Evolutionary conservation across 2,113 vertebrate genomes (phyloP).

Genomic region (Formicarius rufipectus): DNA sequence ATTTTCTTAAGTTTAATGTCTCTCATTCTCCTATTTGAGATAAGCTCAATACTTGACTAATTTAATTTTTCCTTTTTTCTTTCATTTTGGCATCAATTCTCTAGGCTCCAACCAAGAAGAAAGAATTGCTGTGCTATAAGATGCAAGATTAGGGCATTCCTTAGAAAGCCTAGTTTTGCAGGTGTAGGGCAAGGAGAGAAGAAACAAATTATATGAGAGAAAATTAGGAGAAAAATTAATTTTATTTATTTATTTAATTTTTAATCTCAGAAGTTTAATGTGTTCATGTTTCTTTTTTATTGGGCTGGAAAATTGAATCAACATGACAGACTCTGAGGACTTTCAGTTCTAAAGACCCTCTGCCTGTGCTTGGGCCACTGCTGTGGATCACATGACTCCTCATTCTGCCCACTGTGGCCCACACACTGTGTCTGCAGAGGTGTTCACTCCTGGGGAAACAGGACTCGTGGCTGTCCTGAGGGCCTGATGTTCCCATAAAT

Average conservation of each 20-base stretch:
- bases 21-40: background rate
- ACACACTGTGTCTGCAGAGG: background rate
- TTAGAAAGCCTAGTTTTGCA: background rate
- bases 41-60: background rate
- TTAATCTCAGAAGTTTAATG: background rate
- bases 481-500: background rate
- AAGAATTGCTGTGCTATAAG: background rate
- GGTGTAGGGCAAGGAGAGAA: background rate
- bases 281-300: background rate
- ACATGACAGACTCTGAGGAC: background rate
- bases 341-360: rapidly evolving
- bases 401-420: background rate
- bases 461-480: rapidly evolving
- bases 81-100: background rate
- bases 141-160: background rate
- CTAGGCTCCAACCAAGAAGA: background rate
- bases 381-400: background rate
- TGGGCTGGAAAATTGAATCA: background rate
- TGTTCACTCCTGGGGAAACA: background rate
- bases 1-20: background rate
- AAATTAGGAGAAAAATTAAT: background rate
- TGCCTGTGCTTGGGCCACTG: background rate
- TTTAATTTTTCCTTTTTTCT: background rate
- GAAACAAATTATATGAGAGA: background rate
- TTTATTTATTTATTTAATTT: background rate